Evolutionary conservation across 2,113 vertebrate species (phyloP), one percentile per base, ranked within the genome.

Genomic region (Cynoglossus semilaevis): DNA sequence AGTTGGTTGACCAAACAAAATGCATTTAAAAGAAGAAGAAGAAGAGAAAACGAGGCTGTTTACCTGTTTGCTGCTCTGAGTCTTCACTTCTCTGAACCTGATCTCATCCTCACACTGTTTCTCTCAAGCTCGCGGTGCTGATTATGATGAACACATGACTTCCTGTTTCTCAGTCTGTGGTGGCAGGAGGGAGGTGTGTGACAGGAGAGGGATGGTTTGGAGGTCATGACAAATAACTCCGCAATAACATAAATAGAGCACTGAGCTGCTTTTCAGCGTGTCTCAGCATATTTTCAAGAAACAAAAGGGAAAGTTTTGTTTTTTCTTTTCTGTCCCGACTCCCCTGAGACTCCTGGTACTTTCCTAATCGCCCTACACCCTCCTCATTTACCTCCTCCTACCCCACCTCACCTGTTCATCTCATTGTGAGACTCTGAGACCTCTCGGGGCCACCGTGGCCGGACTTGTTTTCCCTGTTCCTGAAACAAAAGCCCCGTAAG

Each of bases 391-490:
- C 45, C 35, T 46, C 42, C 15, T 47, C 41, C n/a, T 49, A 6
- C 16, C 38, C 19, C 15, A 29, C 35, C 66, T 53, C 59, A 60
- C 60, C 64, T 74, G 63, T 57, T 73, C 51, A 50, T 74, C 72
- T 77, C 60, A 83, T 78, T 80, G 75, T 79, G 58, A 29, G 45
- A 59, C 63, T 43, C 22, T 56, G 43, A 61, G 74, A 55, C n/a
- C 61, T 66, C 22, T 67, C 34, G 58, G 45, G 67, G 42, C 60
- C 38, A 1, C 7, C 42, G 70, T 59, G 52, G 81, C 64, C 38
- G 6, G 60, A 87, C 87, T 61, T 9, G 87, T 82, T 89, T 76
- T 63, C 72, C 81, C 72, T 19, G 84, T 85, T 84, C 51, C 42
- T 47, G 44, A 63, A 51, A 86, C 84, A 88, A 87, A 83, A 72